phyloP scores from a whole-genome alignment of 2,888 invertebrate species.

The Sceliomorpha sp. region DNA sequence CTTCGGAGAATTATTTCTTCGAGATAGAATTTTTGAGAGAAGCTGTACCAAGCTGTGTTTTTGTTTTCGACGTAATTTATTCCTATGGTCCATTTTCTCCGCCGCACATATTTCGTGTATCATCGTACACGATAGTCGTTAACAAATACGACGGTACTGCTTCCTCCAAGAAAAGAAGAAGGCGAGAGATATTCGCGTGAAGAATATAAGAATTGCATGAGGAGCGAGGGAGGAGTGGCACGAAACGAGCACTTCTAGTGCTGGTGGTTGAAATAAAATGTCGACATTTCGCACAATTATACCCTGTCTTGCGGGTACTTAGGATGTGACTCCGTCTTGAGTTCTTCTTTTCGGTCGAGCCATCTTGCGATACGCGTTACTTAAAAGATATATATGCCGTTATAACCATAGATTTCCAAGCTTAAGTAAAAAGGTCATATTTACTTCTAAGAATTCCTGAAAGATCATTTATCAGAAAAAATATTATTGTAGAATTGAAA shows the following conservation, averaged over 20 bases:
- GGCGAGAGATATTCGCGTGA: conserved; percentile 19
- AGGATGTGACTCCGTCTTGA: conserved; percentile 27
- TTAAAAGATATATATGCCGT: too few relatives aligned
- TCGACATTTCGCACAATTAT: conserved; percentile 64
- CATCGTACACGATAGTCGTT: conserved; percentile 43
- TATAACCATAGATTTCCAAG: too few relatives aligned
- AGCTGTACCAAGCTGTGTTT: too few relatives aligned
- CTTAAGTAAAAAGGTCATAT: too few relatives aligned
- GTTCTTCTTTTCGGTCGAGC: conserved; percentile 14
- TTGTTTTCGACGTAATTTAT: conserved; percentile 3
- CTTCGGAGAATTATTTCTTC: too few relatives aligned
- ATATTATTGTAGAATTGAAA: too few relatives aligned
- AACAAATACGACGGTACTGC: conserved; percentile 38
- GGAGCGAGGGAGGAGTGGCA: conserved; percentile 30
- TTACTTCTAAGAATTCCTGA: too few relatives aligned
- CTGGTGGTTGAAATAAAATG: conserved; percentile 60
- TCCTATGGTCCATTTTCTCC: conserved; percentile 13
- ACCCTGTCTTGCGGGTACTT: conserved; percentile 48
- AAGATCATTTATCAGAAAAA: too few relatives aligned
- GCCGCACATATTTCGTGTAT: conserved; percentile 26
- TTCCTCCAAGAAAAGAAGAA: neutral
- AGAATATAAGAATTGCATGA: conserved; percentile 31
- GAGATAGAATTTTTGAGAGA: too few relatives aligned
- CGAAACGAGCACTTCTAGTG: conserved; percentile 50
- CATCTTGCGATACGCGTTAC: neutral